Evolutionary conservation across 2,797 vertebrate species (phyloP).

Genomic region (Botia kubotai): DNA sequence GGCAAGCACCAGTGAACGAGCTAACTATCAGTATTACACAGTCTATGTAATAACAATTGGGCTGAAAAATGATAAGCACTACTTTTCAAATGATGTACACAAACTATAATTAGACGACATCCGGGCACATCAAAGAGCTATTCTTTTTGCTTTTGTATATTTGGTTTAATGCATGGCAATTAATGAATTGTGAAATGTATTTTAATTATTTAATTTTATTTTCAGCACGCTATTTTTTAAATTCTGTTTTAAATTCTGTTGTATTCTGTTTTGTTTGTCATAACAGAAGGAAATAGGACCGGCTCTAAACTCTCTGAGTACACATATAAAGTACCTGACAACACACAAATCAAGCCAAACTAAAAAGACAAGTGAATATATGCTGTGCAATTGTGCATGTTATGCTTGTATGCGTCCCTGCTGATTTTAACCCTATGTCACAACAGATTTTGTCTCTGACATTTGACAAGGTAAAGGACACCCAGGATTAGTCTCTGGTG

Average conservation of each 20-base stretch:
- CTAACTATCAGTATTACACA: slow-evolving; percentile 7
- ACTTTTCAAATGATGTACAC: neutral
- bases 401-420: neutral
- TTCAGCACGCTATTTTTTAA: neutral
- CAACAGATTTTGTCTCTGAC: slow-evolving; percentile 47
- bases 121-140: neutral
- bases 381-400: neutral
- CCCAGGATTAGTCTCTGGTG: slow-evolving; percentile 34
- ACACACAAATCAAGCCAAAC: slow-evolving; percentile 26
- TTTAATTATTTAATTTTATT: too few relatives aligned
- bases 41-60: neutral
- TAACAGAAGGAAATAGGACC: neutral
- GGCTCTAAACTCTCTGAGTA: neutral
- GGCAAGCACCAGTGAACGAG: neutral
- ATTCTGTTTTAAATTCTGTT: neutral
- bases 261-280: neutral
- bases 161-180: neutral
- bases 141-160: neutral
- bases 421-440: slow-evolving; percentile 41
- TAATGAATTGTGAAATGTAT: neutral
- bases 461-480: slow-evolving; percentile 41
- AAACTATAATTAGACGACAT: neutral
- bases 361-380: slow-evolving; percentile 27
- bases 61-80: neutral
- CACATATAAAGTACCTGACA: neutral